Conservation (phyloP, 2,888 invertebrate genomes). For the Lasioglossum lativentre region DNA sequence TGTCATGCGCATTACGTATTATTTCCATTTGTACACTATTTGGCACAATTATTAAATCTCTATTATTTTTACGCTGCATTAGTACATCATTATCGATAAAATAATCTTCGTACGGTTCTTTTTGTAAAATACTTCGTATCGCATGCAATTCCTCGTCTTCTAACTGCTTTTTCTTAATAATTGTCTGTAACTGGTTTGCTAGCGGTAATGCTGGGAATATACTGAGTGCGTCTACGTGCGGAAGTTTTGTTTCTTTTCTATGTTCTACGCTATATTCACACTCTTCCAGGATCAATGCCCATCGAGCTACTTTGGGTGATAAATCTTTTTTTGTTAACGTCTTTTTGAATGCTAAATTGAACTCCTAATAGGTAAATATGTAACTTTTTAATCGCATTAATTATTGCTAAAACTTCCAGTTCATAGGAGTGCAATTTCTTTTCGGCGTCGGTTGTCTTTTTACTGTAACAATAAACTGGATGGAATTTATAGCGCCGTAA, state of each 20-base stretch:
- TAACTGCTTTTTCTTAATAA: no score
- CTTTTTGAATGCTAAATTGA: background rate
- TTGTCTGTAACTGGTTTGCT: background rate
- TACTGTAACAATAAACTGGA: no score
- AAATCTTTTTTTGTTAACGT: background rate
- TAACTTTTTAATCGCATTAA: background rate
- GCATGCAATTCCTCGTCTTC: no score
- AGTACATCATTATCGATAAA: no score
- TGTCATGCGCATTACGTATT: background rate
- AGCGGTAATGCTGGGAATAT: background rate
- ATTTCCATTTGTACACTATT: background rate
- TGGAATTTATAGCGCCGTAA: no score
- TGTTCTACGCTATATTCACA: background rate
- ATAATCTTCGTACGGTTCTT: no score
- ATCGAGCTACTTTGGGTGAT: background rate
- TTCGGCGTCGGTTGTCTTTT: no score
- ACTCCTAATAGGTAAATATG: background rate
- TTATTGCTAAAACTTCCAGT: no score
- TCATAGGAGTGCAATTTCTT: no score
- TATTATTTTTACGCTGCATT: no score
- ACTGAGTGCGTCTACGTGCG: background rate
- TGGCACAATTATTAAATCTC: no score
- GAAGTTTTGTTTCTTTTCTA: no score
- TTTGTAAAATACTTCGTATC: background rate
- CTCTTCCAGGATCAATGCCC: background rate